A percentile compares a stretch with the other conserved stretches of the same genome.
phyloP scores from a whole-genome alignment of 2,888 invertebrate species.

The Leptura quadrifasciata region DNA sequence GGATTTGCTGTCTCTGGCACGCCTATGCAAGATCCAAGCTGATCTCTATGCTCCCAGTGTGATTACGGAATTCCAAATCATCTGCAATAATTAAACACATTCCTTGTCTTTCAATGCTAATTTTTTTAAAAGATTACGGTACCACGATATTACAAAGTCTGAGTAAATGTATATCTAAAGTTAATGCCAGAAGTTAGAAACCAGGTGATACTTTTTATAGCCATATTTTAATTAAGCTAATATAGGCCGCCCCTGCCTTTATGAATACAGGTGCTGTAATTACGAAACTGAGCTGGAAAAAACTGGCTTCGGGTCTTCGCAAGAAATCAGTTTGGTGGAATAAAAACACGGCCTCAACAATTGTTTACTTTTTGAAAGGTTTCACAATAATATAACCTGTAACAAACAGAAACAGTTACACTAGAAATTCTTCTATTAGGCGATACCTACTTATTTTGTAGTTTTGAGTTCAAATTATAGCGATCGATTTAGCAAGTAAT shows the following conservation, averaged over 20 bases:
- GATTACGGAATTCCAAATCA: slow-evolving; percentile 51
- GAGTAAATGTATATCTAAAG: slow-evolving; percentile 5
- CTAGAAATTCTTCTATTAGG: neutral
- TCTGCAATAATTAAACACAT: slow-evolving; percentile 50
- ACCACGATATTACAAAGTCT: slow-evolving; percentile 10
- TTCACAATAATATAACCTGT: neutral
- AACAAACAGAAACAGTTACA: slow-evolving; percentile 4
- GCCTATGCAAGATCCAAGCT: slow-evolving; percentile 7
- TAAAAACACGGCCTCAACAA: neutral
- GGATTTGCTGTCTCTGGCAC: neutral
- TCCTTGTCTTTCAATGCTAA: slow-evolving; percentile 49
- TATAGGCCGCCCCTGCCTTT: slow-evolving; percentile 11
- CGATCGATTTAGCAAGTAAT: neutral
- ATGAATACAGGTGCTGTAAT: slow-evolving; percentile 13
- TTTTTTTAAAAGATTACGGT: slow-evolving; percentile 41
- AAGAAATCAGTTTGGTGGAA: neutral
- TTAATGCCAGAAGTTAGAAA: neutral
- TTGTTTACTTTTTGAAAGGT: slow-evolving; percentile 4
- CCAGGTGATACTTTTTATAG: slow-evolving; percentile 13
- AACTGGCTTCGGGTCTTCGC: neutral
- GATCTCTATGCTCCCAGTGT: slow-evolving; percentile 44
- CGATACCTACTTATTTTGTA: neutral
- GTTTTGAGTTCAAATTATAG: neutral
- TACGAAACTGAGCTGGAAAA: neutral
- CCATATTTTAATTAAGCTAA: neutral